Evolutionary conservation across 2,797 vertebrate genomes (phyloP), one percentile per base, ranked within the genome.

Genomic region (Phoxinus dragarum): DNA sequence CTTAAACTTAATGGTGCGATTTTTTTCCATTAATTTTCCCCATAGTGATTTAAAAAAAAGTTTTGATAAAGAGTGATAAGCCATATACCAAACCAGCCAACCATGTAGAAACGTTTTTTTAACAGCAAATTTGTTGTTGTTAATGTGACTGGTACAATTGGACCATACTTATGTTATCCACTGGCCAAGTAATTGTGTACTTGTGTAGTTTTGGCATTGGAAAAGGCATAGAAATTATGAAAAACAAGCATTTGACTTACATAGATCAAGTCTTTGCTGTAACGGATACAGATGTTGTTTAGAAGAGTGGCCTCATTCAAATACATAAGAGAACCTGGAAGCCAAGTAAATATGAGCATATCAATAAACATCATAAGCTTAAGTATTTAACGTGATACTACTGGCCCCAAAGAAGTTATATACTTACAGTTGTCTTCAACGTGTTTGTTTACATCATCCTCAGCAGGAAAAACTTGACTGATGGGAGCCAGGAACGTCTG

Each of bases 401-500:
- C 27, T 21, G 2, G 66, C 38, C 47, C 38, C 40, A 78, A 42
- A n/a, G 52, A 4, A 64, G 36, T 69, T 11, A n/a, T 47, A 61
- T 93, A 96, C 97, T 96, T 94, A 99, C 98, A 99, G 86, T 99
- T 99, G 94, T 99, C 98, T 89, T 99, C 98, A 69, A 99, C 97
- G 87, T 96, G 95, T 90, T 99, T 99, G 94, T 97, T 97, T 93
- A 96, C 97, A 85, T 99, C 98, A 49, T 99, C 98, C 90, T 99
- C 98, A 31, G 98, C 98, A 90, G 98, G 97, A 91, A 99, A 99
- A 84, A 99, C 98, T 94, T 99, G 97, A 92, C 94, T 99, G 93
- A 99, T 95, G 27, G 96, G 93, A 92, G 98, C 97, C 88, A 98
- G 95, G 91, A 99, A 98, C 34, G 95, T 97, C 98, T 99, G 92